These are phyloP conservation scores for Denticeps clupeoides DNA, from an alignment of 2,797 vertebrate genomes.

Conservation along the genomic window DNA sequence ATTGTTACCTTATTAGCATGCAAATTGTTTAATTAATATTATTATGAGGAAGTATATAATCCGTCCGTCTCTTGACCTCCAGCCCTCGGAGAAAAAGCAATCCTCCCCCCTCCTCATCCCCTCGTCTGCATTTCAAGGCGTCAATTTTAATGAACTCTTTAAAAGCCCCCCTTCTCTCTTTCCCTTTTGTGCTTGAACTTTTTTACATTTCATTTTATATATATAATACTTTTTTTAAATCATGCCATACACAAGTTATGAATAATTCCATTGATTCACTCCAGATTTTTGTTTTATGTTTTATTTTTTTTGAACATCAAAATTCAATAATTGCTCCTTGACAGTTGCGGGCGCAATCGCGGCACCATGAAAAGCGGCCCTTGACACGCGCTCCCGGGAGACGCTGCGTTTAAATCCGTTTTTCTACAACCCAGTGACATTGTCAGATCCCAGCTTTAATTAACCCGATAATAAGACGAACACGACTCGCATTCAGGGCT, in stretches of 20 bases:
- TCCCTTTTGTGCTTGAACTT: conserved; percentile 60
- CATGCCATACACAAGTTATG: conserved; percentile 66
- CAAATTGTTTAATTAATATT: conserved; percentile 99
- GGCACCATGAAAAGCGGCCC: conserved; percentile 81
- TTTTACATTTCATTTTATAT: too few species aligned
- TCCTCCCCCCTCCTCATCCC: too few species aligned
- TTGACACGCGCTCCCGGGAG: conserved; percentile 93
- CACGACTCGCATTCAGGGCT: conserved; percentile 79
- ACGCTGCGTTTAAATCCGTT: conserved; percentile 95
- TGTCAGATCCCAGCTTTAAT: conserved; percentile 99
- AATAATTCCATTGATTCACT: conserved; percentile 63
- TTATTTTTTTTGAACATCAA: conserved; percentile 71
- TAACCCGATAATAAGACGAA: conserved; percentile 98
- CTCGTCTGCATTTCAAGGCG: conserved; percentile 79
- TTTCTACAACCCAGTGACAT: conserved; percentile 96
- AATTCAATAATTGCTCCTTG: conserved; percentile 88
- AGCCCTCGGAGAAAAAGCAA: conserved; percentile 85
- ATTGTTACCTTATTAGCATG: conserved; percentile 99
- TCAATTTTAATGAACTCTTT: conserved; percentile 82
- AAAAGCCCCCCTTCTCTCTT: conserved; percentile 68
- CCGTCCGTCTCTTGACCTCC: conserved; percentile 99
- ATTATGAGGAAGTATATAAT: conserved; percentile 99
- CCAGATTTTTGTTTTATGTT: too few species aligned
- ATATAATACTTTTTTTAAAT: conserved; percentile 54
- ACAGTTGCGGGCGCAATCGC: conserved; percentile 61